phyloP scores from a whole-genome alignment of 2,113 vertebrate species.

The Entomyzon cyanotis region DNA sequence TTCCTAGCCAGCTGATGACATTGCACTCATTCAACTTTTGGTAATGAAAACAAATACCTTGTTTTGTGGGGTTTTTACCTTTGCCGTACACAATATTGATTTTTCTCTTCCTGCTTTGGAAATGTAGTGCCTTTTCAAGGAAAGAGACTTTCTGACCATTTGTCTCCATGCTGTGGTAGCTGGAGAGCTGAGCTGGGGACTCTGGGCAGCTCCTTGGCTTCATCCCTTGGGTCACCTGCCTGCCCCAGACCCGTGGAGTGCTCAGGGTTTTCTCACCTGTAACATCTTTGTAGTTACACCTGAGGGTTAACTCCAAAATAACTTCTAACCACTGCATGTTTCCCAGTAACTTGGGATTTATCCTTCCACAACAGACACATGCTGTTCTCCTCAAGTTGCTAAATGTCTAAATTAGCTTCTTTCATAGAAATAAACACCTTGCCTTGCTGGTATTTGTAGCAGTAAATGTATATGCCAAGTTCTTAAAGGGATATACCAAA shows the following conservation, averaged over 20 bases:
- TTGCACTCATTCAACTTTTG: neutral
- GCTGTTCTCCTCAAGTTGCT: neutral
- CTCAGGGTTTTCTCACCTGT: neutral
- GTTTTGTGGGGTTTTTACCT: neutral
- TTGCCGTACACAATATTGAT: neutral
- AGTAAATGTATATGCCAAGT: neutral
- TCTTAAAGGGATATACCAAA: neutral
- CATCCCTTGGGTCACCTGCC: neutral
- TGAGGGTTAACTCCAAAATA: neutral
- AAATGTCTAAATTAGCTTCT: neutral
- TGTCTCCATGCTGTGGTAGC: neutral
- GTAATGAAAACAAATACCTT: neutral
- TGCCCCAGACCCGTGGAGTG: neutral
- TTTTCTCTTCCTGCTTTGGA: neutral
- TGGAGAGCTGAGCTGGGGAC: neutral
- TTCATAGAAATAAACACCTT: neutral
- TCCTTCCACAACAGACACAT: neutral
- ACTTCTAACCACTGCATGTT: neutral
- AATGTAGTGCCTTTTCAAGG: neutral
- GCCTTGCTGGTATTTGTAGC: neutral
- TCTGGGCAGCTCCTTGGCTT: neutral
- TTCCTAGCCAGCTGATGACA: neutral
- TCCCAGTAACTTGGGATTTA: neutral
- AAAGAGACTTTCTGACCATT: neutral
- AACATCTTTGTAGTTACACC: neutral